Base-by-base conservation (phyloP, 1,140 invertebrate genomes). In the Hycleus phaleratus region DNA sequence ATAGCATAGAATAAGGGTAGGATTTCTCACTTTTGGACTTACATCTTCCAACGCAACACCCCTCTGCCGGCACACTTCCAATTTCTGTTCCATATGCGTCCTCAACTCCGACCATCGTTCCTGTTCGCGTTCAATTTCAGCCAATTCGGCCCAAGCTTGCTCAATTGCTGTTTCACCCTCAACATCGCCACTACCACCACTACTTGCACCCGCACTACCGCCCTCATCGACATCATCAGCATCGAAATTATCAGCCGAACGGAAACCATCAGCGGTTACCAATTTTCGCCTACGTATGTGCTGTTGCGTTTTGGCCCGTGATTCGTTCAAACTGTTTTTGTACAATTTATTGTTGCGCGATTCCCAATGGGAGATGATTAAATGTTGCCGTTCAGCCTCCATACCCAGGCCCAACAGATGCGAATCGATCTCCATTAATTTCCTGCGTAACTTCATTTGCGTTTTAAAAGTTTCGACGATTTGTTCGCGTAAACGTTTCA, bases 401-500 rank as follows among this genome's bases (percentile, higher is more conserved):
- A 93, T 81, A 26, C 88, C 90, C 45, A 94, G 73, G 0, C 88
- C 86, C 61, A 94, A 73, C 3, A 93, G 75, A 66, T 91, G 85
- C 60, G 88, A 91, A 68, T 93, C 91, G 4, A 93, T 79, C 71
- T 94, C 91, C 82, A 95, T 89, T 9, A 95, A 73, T 42, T 86
- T 83, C 38, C 87, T 79, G 44, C 91, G 81, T 1, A 94, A 73
- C 62, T 89, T 84, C 91, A 95, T 95, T 73, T 95, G 92, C 60
- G 93, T 89, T 61, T 91, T 89, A 71, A 95, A 95, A 0, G 88
- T 88, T 0, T 85, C 82, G 0, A 95, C 85, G 9, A 95, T 88
- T 65, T 91, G 85, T 58, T 93, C 89, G 39, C 90, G 79, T 2
- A 94, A 69, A 43, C 82, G 81, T 61, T 85, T 86, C 38, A 93